Base-by-base conservation (phyloP, 2,113 vertebrate genomes). In the Indicator indicator region DNA sequence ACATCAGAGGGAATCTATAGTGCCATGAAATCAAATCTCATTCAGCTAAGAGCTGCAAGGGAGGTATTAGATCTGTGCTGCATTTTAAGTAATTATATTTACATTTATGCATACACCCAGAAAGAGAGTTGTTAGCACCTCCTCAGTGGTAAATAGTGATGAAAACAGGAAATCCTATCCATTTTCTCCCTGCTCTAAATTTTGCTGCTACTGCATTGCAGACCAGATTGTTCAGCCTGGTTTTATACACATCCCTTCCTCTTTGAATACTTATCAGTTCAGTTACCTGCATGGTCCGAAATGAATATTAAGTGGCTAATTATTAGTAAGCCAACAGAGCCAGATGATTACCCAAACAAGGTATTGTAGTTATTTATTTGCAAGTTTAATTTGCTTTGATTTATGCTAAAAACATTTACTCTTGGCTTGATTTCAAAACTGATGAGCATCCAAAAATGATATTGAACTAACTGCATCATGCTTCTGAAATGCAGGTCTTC, bases 271-370 rank as follows among this genome's bases (percentile, higher is more conserved):
- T 71, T 75, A 50, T 1, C 36, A 6, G 36, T 78, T 19, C 40
- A 75, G 55, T 93, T 96, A 95, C 80, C 77, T 95, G 70, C 68
- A 26, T n/a, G 73, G 59, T 86, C 92, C 82, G 81, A 92, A 83
- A 72, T 72, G 30, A 94, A 74, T 62, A 28, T 72, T 36, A 82
- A 54, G 40, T 76, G 84, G 54, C 59, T 90, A 84, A 82, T 84
- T 86, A 82, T 90, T 90, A 86, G 67, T 80, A 75, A 90, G 38
- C 27, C 76, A 88, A 9, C 20, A 55, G 73, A 38, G 83, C 72
- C 71, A 83, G 86, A 86, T 81, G 58, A 73, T 56, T 94, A 84
- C 67, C 88, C 76, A 90, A 85, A 73, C 50, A 54, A 80, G 58
- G 63, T 55, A 69, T 8, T 90, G 48, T 86, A 68, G 63, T 5